Conservation (phyloP, 2,797 vertebrate genomes). For the Acropternis orthonyx region DNA sequence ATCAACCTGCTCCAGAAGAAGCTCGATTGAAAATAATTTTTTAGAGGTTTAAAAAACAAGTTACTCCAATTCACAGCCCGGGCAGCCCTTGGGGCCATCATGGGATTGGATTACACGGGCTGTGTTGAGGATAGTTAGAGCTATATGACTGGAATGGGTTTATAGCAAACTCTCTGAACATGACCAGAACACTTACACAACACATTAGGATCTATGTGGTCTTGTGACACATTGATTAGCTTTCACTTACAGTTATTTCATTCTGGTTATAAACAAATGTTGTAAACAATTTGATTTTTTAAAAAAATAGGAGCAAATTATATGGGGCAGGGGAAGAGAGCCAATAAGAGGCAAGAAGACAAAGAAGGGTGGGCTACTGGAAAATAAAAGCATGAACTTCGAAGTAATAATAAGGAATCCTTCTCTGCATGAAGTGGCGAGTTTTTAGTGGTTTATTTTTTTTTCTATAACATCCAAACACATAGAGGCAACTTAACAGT, state of each 20-base stretch:
- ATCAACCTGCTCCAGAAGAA: not conserved
- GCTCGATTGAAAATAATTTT: not conserved
- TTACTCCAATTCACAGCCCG: not conserved
- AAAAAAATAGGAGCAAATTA: not conserved
- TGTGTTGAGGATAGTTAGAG: not conserved
- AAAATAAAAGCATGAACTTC: not conserved
- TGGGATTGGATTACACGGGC: fast-evolving
- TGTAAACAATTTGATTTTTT: not conserved
- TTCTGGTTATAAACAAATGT: not conserved
- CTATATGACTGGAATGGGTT: fast-evolving
- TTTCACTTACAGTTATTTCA: not conserved
- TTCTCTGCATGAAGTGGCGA: not conserved
- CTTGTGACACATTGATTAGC: not conserved
- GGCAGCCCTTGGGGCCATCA: fast-evolving
- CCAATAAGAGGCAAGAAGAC: not conserved
- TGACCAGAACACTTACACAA: not conserved
- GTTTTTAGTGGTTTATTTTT: not conserved
- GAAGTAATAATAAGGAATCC: not conserved
- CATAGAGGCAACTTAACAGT: not conserved
- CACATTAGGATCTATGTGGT: not conserved
- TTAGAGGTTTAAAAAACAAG: not conserved
- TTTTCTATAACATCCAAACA: not conserved
- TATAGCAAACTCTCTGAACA: not conserved
- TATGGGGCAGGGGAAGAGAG: not conserved
- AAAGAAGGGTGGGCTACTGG: not conserved